A percentile compares a stretch with the other conserved stretches of the same genome.
These are phyloP conservation scores for Periplaneta americana DNA, from an alignment of 1,140 invertebrate genomes.

Conservation along the genomic window DNA sequence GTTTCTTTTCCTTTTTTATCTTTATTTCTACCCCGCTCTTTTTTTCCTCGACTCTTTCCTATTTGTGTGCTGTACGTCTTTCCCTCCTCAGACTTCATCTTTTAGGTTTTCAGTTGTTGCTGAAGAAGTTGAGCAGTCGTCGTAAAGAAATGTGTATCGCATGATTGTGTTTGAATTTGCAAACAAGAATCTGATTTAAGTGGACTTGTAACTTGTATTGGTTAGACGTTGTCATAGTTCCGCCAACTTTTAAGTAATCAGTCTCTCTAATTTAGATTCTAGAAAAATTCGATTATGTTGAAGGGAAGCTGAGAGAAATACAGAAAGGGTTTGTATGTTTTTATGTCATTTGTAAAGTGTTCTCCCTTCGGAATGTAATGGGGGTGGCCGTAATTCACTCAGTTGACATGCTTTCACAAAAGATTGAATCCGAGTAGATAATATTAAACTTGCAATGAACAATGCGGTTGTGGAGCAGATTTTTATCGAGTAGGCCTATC, in stretches of 20 bases:
- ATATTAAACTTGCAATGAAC: no score
- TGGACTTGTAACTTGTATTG: neutral
- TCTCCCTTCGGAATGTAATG: no score
- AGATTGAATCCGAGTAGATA: no score
- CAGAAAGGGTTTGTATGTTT: no score
- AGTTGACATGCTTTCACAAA: no score
- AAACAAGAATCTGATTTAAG: neutral
- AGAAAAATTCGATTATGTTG: neutral
- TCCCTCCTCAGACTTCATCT: neutral
- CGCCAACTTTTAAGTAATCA: neutral
- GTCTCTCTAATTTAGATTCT: neutral
- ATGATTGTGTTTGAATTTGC: neutral
- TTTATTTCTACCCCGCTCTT: neutral
- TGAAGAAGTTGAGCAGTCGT: neutral
- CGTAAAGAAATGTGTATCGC: neutral
- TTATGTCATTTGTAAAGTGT: no score
- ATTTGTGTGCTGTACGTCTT: neutral
- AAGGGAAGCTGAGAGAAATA: neutral
- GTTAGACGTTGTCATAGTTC: neutral
- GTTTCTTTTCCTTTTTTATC: constrained; percentile 4
- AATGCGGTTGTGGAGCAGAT: no score
- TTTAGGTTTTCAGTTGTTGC: neutral
- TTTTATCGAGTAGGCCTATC: no score
- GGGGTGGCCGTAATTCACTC: no score
- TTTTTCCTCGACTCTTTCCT: neutral